Conservation (phyloP, 2,888 invertebrate genomes). For the Cryptosula pallasiana region DNA sequence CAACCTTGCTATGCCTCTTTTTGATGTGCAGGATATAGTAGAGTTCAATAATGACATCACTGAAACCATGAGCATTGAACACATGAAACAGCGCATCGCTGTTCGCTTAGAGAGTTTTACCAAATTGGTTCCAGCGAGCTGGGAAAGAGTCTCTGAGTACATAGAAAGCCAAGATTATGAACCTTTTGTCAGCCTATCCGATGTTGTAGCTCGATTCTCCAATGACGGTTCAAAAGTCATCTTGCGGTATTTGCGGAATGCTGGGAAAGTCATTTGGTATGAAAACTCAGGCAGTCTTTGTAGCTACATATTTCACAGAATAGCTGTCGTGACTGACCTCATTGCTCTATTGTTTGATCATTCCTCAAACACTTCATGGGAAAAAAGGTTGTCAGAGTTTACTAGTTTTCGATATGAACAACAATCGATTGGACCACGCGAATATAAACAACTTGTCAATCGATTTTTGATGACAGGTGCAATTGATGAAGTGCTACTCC, state of each 20-base stretch:
- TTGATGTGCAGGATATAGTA: neutral
- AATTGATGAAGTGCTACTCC: neutral
- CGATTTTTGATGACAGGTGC: neutral
- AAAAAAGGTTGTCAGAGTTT: neutral
- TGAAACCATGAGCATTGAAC: neutral
- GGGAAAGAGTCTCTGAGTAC: neutral
- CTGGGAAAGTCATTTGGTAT: neutral
- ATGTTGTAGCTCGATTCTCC: neutral
- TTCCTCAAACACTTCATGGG: neutral
- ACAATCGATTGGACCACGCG: neutral
- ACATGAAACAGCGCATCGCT: neutral
- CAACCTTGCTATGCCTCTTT: neutral
- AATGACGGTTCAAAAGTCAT: neutral
- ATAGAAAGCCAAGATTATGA: neutral
- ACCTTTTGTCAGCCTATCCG: neutral
- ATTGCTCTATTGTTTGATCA: neutral
- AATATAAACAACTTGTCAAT: neutral
- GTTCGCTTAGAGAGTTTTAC: neutral
- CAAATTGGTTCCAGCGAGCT: neutral
- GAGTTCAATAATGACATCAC: neutral
- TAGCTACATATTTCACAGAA: neutral
- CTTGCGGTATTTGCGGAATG: neutral
- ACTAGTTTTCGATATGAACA: neutral
- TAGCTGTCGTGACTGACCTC: neutral
- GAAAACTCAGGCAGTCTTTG: neutral